Base-by-base conservation (phyloP, 37 sponge, comb jelly and placozoan species). In the Chondrilla cf. caribensis region DNA sequence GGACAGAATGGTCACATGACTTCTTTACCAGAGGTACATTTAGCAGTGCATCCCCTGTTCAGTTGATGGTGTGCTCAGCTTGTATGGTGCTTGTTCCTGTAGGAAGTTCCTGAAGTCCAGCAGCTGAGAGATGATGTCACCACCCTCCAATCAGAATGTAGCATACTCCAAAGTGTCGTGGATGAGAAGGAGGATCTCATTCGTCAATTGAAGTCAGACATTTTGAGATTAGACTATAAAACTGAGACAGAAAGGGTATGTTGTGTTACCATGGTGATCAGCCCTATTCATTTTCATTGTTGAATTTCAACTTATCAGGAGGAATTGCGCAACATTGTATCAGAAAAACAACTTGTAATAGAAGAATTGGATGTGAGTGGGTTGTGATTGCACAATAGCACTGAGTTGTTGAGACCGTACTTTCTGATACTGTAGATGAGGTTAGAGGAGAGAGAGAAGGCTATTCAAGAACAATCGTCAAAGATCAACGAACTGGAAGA, bases 211-310 rank as follows among this genome's bases (percentile, higher is more conserved):
- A 91, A 91, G 79, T 60, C 78, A 21, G 91, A 91, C 78, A 86
- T 91, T 21, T 91, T 86, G 57, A 80, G 91, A 19, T 80, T 86
- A 31, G 91, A 91, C 29, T 91, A 91, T 58, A 75, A 76, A 42
- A 87, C 80, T 28, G 91, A 91, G 44, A 87, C 91, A 6, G 70
- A 87, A 43, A 72, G 79, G 57, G 84, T 86, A 19, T 83, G 86
- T 3, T 39, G 83, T 35, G 75, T 83, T 22, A 43, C 51, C 29
- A 17, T 67, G 32, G 33, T 7, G 68, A 33, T 18, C 29, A 26
- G 4, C 60, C 9, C 60, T 59, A 26, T 5, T 3, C 9, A 59
- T 26, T 26, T n/a, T 4, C 35, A 67, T 33, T 33, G 51, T 47
- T 47, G 6, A 11, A 11, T 47, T 47, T 47, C 31, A 29, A 28